Base-by-base conservation (phyloP, 2,888 invertebrate genomes). In the Molorchus minor region DNA sequence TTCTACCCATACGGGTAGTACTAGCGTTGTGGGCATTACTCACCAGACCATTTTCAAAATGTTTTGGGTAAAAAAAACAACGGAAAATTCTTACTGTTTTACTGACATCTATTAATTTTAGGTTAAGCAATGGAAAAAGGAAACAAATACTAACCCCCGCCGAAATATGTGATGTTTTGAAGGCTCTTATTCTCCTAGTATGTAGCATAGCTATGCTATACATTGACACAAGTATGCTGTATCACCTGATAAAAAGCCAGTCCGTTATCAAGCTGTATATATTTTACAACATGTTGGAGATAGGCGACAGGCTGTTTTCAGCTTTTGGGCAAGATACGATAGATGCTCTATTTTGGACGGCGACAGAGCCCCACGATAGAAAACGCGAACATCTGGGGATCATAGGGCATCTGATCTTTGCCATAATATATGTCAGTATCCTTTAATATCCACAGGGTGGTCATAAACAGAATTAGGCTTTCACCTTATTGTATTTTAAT, bases 231-330 rank as follows among this genome's bases (percentile, higher is more conserved):
- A 98, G 97, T 70, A 94, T 98, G 86, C 90, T 98, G 85, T 99
- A 99, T 82, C 98, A 99, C 80, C 85, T 98, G 72, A 93, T 95
- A 41, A 95, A 95, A 79, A 97, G 97, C 74, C 99, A 99, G 78
- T 97, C 98, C 67, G 96, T 98, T 63, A 98, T 99, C 81, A 99
- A 99, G 78, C 83, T 99, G 68, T 99, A 99, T 78, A 97, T 99
- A 78, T 98, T 99, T 83, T 99, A 96, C 81, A 99, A 99, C 80
- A 99, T 99, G 97, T 83, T 99, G 59, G 99, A 99, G 84, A 96
- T 97, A 47, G 96, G 96, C 10, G 99, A 99, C 82, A 86, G 96
- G 64, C 82, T 99, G 67, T 92, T 98, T 77, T 97, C 97, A 56
- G 95, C 96, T 25, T 96, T 97, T 82, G 98, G 98, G 0, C 97